phyloP scores from a whole-genome alignment of 2,797 vertebrate species.

The Lepilemur septentrionalis region DNA sequence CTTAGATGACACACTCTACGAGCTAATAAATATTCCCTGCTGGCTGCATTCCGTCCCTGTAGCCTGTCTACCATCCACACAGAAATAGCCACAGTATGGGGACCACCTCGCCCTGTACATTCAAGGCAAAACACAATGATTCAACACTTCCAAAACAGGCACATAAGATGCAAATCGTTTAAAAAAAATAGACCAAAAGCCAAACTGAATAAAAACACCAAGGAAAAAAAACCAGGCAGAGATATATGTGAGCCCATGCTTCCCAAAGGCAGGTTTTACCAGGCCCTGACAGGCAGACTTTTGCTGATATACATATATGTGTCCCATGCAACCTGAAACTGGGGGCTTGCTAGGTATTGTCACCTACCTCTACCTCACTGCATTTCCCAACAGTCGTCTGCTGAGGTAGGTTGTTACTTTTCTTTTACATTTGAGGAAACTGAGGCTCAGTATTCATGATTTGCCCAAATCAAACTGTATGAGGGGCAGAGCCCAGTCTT shows the following conservation, averaged over 20 bases:
- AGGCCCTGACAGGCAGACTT: not conserved
- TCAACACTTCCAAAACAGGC: slow-evolving; percentile 14
- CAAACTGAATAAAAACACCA: not conserved
- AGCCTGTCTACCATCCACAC: slow-evolving; percentile 3
- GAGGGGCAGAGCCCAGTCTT: not conserved
- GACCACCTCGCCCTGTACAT: not conserved
- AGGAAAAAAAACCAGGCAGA: not conserved
- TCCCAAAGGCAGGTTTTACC: not conserved
- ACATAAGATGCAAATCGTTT: not conserved
- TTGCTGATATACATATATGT: not conserved
- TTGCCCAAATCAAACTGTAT: not conserved
- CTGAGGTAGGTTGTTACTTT: not conserved
- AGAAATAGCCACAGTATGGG: not conserved
- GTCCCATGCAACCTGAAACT: not conserved
- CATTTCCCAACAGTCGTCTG: not conserved
- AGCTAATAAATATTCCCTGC: not conserved
- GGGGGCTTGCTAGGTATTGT: not conserved
- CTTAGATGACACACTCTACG: slow-evolving; percentile 7
- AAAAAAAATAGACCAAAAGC: not conserved
- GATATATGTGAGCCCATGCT: not conserved
- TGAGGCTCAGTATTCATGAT: fast-evolving
- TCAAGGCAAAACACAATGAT: slow-evolving; percentile 36
- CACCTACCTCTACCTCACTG: not conserved
- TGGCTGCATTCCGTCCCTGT: not conserved
- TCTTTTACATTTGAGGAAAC: not conserved